Percentiles rank a stretch among this genome's conserved stretches.
Evolutionary conservation across 2,888 invertebrate species (phyloP).

Genomic region (Philaethria dido): DNA sequence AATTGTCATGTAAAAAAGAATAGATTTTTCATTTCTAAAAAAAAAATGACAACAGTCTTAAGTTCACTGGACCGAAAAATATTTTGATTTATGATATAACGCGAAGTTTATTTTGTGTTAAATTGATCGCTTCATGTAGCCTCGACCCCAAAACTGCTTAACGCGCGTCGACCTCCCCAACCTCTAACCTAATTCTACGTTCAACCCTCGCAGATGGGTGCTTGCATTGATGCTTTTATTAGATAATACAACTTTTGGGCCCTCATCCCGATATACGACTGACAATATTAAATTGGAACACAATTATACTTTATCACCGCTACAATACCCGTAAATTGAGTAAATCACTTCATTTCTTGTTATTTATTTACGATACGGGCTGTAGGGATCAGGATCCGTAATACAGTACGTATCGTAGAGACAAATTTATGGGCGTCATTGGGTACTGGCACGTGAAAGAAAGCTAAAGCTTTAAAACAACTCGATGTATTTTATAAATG

Average conservation of each 20-base stretch:
- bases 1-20: not conserved
- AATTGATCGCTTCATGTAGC: conserved; percentile 64
- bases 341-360: conserved; percentile 51
- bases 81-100: conserved; percentile 58
- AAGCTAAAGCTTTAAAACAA: not conserved
- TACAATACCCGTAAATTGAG: conserved; percentile 48
- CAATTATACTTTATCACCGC: conserved; percentile 49
- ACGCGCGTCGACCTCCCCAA: conserved; percentile 63
- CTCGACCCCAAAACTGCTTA: conserved; percentile 66
- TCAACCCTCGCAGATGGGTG: conserved; percentile 63
- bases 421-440: conserved; percentile 30
- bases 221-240: conserved; percentile 67
- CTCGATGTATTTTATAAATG: not conserved
- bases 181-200: conserved; percentile 71
- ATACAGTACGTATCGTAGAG: conserved; percentile 33
- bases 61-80: conserved; percentile 39
- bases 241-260: conserved; percentile 58
- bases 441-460: conserved; percentile 11
- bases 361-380: conserved; percentile 50
- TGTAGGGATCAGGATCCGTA: conserved; percentile 37
- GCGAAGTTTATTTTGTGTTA: conserved; percentile 61
- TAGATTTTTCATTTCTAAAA: not conserved
- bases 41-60: not conserved
- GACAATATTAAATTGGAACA: conserved; percentile 52
- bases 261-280: conserved; percentile 44